A percentile compares a stretch with the other conserved stretches of the same genome.
phyloP scores from a whole-genome alignment of 1,140 invertebrate genomes.

The Teleogryllus occipitalis region DNA sequence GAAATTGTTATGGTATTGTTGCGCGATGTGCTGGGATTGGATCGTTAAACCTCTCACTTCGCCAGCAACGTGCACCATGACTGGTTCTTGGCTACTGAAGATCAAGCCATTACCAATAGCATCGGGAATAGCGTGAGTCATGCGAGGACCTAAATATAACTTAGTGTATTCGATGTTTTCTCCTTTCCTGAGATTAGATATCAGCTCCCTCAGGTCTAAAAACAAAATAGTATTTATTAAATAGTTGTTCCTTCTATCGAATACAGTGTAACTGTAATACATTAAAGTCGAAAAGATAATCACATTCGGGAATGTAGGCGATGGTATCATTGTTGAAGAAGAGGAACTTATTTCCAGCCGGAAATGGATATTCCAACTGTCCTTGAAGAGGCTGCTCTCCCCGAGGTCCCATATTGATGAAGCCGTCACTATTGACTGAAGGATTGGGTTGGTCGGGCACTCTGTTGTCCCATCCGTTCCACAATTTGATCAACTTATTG shows the following conservation, averaged over 20 bases:
- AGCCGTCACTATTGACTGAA: neutral
- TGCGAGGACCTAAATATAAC: constrained; percentile 40
- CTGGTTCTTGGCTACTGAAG: constrained; percentile 46
- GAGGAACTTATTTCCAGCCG: constrained; percentile 7
- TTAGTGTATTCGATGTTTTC: constrained; percentile 45
- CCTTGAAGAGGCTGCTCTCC: neutral
- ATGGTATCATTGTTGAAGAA: neutral
- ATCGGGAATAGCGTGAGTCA: constrained; percentile 52
- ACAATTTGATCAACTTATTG: neutral
- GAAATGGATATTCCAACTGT: neutral
- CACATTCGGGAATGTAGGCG: neutral
- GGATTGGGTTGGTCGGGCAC: neutral
- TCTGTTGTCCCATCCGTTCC: neutral
- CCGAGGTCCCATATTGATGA: neutral
- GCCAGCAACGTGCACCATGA: constrained; percentile 38
- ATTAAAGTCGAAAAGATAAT: too few species aligned
- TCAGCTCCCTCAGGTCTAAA: constrained; percentile 11
- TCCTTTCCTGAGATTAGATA: constrained; percentile 35
- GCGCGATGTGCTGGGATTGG: constrained; percentile 21
- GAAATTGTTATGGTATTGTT: constrained; percentile 24
- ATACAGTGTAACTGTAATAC: too few species aligned
- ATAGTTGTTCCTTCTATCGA: too few species aligned
- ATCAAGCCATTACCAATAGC: constrained; percentile 57
- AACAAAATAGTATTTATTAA: neutral
- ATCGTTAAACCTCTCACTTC: constrained; percentile 36